Evolutionary conservation across 64 coral and sea anemone genomes (phyloP).

Genomic region (Montipora capricornis): DNA sequence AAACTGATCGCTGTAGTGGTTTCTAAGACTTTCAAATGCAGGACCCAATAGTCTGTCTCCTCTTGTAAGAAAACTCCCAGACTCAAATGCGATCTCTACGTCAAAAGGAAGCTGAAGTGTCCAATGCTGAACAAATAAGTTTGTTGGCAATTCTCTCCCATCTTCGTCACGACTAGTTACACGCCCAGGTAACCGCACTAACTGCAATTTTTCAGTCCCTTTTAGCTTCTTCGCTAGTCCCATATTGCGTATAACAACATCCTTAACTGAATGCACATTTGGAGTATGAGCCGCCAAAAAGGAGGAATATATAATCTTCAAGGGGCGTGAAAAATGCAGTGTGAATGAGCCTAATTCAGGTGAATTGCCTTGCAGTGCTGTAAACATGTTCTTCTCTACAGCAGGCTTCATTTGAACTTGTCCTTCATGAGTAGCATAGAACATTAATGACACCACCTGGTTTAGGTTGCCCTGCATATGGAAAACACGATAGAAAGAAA

Average conservation of each 20-base stretch:
- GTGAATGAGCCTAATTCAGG: slow-evolving; percentile 88
- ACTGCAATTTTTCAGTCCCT: slow-evolving; percentile 25
- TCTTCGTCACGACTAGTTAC: slow-evolving; percentile 67
- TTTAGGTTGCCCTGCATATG: slow-evolving; percentile 71
- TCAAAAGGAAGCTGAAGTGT: slow-evolving; percentile 90
- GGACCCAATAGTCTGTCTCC: slow-evolving; percentile 62
- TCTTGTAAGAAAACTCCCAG: slow-evolving; percentile 67
- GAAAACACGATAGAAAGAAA: neutral
- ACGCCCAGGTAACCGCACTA: slow-evolving; percentile 73
- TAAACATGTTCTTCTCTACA: slow-evolving; percentile 56
- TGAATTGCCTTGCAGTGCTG: slow-evolving; percentile 71
- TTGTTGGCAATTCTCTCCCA: slow-evolving; percentile 74
- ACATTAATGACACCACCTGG: slow-evolving; percentile 85
- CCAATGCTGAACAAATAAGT: slow-evolving; percentile 84
- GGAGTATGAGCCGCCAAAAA: slow-evolving; percentile 83
- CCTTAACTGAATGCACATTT: slow-evolving; percentile 91
- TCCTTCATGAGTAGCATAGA: slow-evolving; percentile 90
- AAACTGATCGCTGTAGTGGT: slow-evolving; percentile 77
- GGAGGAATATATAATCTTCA: slow-evolving; percentile 58
- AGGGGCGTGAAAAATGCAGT: slow-evolving; percentile 64
- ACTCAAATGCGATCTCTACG: slow-evolving; percentile 89
- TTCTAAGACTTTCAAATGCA: slow-evolving; percentile 67
- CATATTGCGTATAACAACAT: slow-evolving; percentile 85
- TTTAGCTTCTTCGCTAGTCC: slow-evolving; percentile 51
- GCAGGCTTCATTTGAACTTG: slow-evolving; percentile 61